Evolutionary conservation across 2,888 invertebrate species (phyloP).

Genomic region (Sylvicola fuscatus): DNA sequence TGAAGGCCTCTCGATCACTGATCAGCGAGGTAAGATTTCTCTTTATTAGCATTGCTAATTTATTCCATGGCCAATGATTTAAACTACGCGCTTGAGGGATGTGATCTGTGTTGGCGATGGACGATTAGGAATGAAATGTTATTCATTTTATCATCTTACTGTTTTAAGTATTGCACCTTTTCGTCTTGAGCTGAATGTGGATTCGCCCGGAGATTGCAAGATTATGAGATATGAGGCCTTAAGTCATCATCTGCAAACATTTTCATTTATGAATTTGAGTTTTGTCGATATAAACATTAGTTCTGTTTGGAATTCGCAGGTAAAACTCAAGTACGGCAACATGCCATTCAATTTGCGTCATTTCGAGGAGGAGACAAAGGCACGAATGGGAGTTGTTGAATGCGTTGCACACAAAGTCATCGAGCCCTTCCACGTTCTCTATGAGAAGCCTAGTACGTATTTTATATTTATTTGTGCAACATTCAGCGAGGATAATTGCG

Average conservation of each 20-base stretch:
- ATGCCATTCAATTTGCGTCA: conserved; percentile 95
- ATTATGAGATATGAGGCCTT: conserved; percentile 26
- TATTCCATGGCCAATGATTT: conserved; percentile 2
- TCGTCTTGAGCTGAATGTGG: too few species aligned
- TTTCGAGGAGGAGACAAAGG: conserved; percentile 94
- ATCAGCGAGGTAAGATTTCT: conserved; percentile 44
- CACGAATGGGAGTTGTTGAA: conserved; percentile 93
- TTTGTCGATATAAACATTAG: too few species aligned
- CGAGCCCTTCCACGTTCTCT: conserved; percentile 91
- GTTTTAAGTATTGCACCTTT: too few species aligned
- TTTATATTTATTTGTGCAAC: conserved; percentile 6
- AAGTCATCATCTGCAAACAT: too few species aligned
- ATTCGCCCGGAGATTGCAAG: conserved; percentile 11
- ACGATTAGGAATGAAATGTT: too few species aligned
- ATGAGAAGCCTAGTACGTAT: conserved; percentile 43
- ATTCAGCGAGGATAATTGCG: not conserved
- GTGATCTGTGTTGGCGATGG: too few species aligned
- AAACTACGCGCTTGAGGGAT: conserved; percentile 2
- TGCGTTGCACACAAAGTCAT: conserved; percentile 96
- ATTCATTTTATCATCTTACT: too few species aligned
- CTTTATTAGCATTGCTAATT: conserved; percentile 1
- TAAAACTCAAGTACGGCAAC: conserved; percentile 75
- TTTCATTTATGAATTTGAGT: not conserved
- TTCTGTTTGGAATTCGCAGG: conserved; percentile 19
- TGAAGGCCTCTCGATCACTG: conserved; percentile 89